Evolutionary conservation across 2,888 invertebrate genomes (phyloP).

Genomic region (Melieria omissa): DNA sequence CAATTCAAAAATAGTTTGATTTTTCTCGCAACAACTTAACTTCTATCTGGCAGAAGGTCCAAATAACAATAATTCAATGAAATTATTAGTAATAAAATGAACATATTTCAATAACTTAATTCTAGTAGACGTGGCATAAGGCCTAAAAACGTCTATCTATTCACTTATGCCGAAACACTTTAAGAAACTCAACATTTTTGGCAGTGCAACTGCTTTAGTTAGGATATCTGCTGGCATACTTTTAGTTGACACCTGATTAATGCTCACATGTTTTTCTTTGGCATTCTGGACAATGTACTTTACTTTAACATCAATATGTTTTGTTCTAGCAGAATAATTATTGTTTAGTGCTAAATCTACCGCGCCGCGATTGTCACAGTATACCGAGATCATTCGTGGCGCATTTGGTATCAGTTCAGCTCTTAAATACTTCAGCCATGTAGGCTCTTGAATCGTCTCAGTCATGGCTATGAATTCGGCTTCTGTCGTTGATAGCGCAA

Average conservation of each 20-base stretch:
- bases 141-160: slow-evolving; percentile 1
- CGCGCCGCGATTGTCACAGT: slow-evolving; percentile 14
- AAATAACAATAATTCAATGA: too few species aligned
- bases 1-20: too few species aligned
- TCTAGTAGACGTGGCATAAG: too few species aligned
- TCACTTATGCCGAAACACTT: slow-evolving; percentile 25
- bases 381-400: slow-evolving; percentile 18
- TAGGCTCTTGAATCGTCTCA: neutral
- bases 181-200: slow-evolving; percentile 26
- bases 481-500: neutral
- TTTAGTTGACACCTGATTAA: slow-evolving; percentile 28
- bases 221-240: slow-evolving; percentile 32
- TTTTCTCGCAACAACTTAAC: too few species aligned
- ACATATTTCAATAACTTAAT: too few species aligned
- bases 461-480: neutral
- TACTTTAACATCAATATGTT: slow-evolving; percentile 30
- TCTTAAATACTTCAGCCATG: neutral
- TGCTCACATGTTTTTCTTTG: slow-evolving; percentile 26
- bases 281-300: slow-evolving; percentile 30
- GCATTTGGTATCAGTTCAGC: slow-evolving; percentile 16
- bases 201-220: slow-evolving; percentile 28
- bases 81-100: too few species aligned
- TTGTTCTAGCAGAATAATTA: slow-evolving; percentile 9
- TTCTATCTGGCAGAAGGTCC: too few species aligned
- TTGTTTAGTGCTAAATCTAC: slow-evolving; percentile 22